A percentile compares a stretch with the other conserved stretches of the same genome.
phyloP scores from a whole-genome alignment of 2,797 vertebrate species.

The Lithobates sylvaticus region DNA sequence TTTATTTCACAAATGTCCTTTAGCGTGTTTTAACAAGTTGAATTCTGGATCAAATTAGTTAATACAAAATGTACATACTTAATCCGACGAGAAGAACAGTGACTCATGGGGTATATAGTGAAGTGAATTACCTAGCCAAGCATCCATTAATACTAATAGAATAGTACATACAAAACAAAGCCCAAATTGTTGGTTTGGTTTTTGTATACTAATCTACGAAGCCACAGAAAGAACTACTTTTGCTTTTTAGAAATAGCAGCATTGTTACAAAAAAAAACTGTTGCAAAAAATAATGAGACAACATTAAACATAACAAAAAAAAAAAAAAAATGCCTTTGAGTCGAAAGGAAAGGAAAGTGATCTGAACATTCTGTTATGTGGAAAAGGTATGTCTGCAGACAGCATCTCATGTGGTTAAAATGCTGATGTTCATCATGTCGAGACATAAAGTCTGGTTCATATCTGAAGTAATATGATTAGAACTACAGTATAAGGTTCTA shows the following conservation, averaged over 20 bases:
- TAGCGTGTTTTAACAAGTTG: too few relatives aligned
- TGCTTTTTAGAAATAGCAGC: background rate
- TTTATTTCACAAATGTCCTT: too few relatives aligned
- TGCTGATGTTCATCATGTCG: slow-evolving; percentile 45
- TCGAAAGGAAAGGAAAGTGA: background rate
- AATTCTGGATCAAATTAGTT: too few relatives aligned
- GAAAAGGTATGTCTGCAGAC: slow-evolving; percentile 40
- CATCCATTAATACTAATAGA: background rate
- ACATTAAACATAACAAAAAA: background rate
- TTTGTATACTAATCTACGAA: background rate
- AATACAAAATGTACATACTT: too few relatives aligned
- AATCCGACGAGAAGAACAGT: too few relatives aligned
- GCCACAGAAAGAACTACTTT: background rate
- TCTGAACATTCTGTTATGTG: background rate
- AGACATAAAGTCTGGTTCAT: slow-evolving; percentile 60
- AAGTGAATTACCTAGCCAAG: background rate
- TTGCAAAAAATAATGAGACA: background rate
- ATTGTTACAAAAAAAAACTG: background rate
- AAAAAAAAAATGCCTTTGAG: background rate
- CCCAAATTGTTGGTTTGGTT: background rate
- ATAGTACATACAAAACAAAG: background rate
- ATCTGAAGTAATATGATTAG: slow-evolving; percentile 53
- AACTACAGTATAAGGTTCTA: slow-evolving; percentile 38
- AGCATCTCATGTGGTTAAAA: slow-evolving; percentile 48
- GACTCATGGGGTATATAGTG: background rate